Percentiles rank a stretch among this genome's conserved stretches.
These are phyloP conservation scores for Phocides pigmalion DNA, from an alignment of 1,140 invertebrate genomes.

Conservation along the genomic window DNA sequence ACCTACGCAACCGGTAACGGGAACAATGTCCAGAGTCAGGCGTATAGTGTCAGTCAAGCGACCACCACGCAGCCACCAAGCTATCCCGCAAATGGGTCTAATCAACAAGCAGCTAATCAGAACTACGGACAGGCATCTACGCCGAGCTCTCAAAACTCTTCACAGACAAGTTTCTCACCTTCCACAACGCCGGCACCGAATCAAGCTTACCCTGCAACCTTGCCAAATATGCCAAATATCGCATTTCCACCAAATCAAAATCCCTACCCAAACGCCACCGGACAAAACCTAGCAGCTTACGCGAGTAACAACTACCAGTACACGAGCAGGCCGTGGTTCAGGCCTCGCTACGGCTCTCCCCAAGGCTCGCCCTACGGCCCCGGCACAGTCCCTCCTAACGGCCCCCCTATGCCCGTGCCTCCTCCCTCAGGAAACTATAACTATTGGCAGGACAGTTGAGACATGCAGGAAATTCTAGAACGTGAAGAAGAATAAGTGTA, in stretches of 20 bases:
- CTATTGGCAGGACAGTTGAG: constrained; percentile 79
- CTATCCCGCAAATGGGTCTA: constrained; percentile 58
- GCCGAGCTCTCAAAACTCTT: constrained; percentile 52
- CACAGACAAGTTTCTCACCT: constrained; percentile 66
- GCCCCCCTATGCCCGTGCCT: constrained; percentile 62
- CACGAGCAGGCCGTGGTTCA: constrained; percentile 69
- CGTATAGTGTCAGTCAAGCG: constrained; percentile 56
- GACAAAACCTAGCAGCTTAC: constrained; percentile 76
- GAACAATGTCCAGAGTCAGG: constrained; percentile 46
- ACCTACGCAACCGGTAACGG: constrained; percentile 59
- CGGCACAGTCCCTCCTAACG: constrained; percentile 54
- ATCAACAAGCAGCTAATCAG: constrained; percentile 50
- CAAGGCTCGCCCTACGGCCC: constrained; percentile 68
- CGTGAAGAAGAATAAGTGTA: constrained; percentile 8
- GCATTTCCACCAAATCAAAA: constrained; percentile 62
- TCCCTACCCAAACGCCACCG: constrained; percentile 75
- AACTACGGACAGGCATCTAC: constrained; percentile 49
- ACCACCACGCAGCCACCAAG: constrained; percentile 55
- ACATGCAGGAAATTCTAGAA: constrained; percentile 51
- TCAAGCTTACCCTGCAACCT: constrained; percentile 55
- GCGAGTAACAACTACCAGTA: constrained; percentile 75
- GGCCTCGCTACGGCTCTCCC: constrained; percentile 68
- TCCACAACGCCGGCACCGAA: constrained; percentile 70
- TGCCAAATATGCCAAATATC: constrained; percentile 62
- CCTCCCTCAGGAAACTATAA: constrained; percentile 68